These are phyloP conservation scores for Rhyacophila evoluta DNA, from an alignment of 2,888 invertebrate genomes.

Conservation along the genomic window DNA sequence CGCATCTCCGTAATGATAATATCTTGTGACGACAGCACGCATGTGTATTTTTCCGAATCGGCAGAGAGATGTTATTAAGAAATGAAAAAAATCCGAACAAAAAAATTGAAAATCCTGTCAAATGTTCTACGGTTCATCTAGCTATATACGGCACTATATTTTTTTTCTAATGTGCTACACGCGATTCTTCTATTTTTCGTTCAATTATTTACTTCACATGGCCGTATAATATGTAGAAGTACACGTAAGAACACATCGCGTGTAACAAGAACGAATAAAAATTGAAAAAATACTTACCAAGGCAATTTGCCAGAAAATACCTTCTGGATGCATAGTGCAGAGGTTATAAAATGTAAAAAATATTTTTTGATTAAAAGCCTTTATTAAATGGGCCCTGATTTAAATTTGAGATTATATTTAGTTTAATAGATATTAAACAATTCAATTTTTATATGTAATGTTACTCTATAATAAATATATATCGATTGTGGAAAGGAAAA, in stretches of 20 bases:
- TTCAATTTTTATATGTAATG: too few species aligned
- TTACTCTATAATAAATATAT: too few species aligned
- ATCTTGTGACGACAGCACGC: neutral
- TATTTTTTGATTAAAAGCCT: too few species aligned
- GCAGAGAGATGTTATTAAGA: neutral
- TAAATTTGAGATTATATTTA: too few species aligned
- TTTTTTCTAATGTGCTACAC: neutral
- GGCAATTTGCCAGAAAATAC: conserved; percentile 24
- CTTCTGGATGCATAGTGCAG: neutral
- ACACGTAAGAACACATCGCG: neutral
- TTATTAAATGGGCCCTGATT: too few species aligned
- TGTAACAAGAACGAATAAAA: neutral
- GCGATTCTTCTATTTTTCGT: conserved; percentile 1
- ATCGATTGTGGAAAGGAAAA: too few species aligned
- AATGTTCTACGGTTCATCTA: neutral
- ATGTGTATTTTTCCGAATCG: neutral
- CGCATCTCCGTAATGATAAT: neutral
- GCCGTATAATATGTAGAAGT: neutral
- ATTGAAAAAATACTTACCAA: conserved; percentile 11
- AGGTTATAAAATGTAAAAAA: neutral
- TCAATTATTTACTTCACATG: neutral
- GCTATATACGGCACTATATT: neutral
- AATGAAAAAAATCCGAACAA: neutral
- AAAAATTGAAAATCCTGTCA: neutral
- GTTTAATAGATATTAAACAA: too few species aligned